A percentile compares a stretch with the other conserved stretches of the same genome.
These are phyloP conservation scores for Portunus trituberculatus DNA, from an alignment of 1,140 invertebrate genomes.

Conservation along the genomic window DNA sequence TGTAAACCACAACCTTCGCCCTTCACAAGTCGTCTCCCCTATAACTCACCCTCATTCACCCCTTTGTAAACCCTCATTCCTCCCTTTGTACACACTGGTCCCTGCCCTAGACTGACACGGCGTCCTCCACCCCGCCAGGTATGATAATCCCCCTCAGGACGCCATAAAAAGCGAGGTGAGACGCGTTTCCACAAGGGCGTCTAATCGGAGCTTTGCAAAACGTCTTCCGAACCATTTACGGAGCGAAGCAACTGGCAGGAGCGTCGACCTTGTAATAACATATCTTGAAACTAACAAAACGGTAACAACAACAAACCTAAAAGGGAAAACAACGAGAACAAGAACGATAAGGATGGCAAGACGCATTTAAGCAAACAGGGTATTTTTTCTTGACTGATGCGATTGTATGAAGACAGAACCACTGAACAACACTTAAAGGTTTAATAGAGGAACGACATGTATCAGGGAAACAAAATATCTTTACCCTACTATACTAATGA, in stretches of 20 bases:
- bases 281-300: too few relatives aligned
- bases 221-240: neutral
- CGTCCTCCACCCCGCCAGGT: too few relatives aligned
- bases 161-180: neutral
- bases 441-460: neutral
- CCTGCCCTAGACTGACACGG: too few relatives aligned
- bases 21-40: too few relatives aligned
- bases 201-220: neutral
- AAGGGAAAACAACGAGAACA: too few relatives aligned
- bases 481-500: too few relatives aligned
- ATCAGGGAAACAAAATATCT: neutral
- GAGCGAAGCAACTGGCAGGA: neutral
- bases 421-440: neutral
- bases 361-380: too few relatives aligned
- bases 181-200: neutral
- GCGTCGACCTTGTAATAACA: neutral
- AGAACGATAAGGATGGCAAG: too few relatives aligned
- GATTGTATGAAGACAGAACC: too few relatives aligned
- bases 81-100: neutral
- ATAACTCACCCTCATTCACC: neutral
- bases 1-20: too few relatives aligned
- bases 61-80: slow-evolving; percentile 5
- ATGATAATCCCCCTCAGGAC: neutral
- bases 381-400: too few relatives aligned
- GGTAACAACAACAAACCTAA: too few relatives aligned